Base-by-base conservation (phyloP, 2,888 invertebrate species). In the Artemia sp. region DNA sequence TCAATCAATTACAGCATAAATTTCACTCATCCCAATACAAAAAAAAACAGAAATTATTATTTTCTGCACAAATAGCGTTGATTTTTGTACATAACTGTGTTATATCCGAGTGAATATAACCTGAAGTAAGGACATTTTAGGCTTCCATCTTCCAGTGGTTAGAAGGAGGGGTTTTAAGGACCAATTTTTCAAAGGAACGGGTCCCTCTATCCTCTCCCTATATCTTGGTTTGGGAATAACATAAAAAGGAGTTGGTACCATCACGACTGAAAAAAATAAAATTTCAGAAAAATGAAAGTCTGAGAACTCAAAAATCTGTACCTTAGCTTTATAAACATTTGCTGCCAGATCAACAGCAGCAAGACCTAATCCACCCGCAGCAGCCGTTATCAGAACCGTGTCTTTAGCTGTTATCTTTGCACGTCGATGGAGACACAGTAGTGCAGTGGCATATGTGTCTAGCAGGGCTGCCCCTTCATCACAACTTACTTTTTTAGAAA, bases 321-420 rank as follows among this genome's bases (percentile, higher is more conserved):
- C 86, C 79, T 85, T 82, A 51, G 85, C 83, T 76, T 83, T 82
- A 75, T 83, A 86, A 68, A 86, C 81, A 77, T 85, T 85, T 12
- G 84, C 82, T 66, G 86, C 86, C 67, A 87, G 79, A 78, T 87
- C 87, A 24, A 86, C 82, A 66, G 85, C 84, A 70, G 87, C 86
- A 67, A 86, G 76, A 14, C 80, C 80, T 67, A 84, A 78, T 11
- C 85, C 84, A 24, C 85, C 86, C 68, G 84, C 80, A 10, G 85
- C 85, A 52, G 85, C 84, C 66, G 86, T 83, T 53, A 87, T 81
- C 12, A 87, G 76, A n/a, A 87, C 81, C 67, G 80, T 81, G 72
- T 84, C 82, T 67, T 83, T 79, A 74, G 83, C 82, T 71, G 79
- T 75, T 19, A 82, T 75, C 69, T 75, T 53, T 11, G 82, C 82